Evolutionary conservation across 2,888 invertebrate genomes (phyloP), one percentile per base, ranked within the genome.

Genomic region (Hyles lineata): DNA sequence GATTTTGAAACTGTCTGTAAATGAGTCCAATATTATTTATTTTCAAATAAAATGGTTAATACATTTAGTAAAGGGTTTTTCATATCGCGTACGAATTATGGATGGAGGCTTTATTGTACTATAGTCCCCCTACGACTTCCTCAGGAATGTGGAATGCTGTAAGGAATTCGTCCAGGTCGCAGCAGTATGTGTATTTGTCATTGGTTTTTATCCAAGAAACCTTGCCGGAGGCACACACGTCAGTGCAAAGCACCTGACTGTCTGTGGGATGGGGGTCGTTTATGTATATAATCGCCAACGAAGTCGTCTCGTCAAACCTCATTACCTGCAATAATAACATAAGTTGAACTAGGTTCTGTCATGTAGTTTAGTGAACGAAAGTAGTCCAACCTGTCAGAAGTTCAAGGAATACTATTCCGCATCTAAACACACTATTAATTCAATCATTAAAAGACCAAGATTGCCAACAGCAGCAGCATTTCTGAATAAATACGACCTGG

Each of bases 141-240:
- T 76, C 70, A 74, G 71, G 63, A 32, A 72, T 70, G 32, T 71
- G 70, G 15, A 69, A 60, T 11, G 60, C 67, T 17, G n/a, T 21
- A 9, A 69, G 17, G 60, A 72, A 72, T 17, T 72, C 60, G 6
- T n/a, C n/a, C 4, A 72, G 9, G 1, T 50, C 32, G 23, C 72
- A 72, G n/a, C 72, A 72, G 35, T 72, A 72, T 1, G 72, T 72
- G 55, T 52, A 72, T 17, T 32, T 29, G 21, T 72, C 72, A 23
- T 9, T 63, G 19, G 63, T 52, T 17, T 32, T 4, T 17, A 63
- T 19, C 63, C 63, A 58, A 17, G 17, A 55, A 6, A 4, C 15
- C 9, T 29, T 29, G 2, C 55, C 62, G 7, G 11, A n/a, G 3
- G 52, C 21, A 29, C 72, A 72, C 7, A 43, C n/a, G 29, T 70